Evolutionary conservation across 2,113 vertebrate species (phyloP).

Genomic region (Carassius carassius): DNA sequence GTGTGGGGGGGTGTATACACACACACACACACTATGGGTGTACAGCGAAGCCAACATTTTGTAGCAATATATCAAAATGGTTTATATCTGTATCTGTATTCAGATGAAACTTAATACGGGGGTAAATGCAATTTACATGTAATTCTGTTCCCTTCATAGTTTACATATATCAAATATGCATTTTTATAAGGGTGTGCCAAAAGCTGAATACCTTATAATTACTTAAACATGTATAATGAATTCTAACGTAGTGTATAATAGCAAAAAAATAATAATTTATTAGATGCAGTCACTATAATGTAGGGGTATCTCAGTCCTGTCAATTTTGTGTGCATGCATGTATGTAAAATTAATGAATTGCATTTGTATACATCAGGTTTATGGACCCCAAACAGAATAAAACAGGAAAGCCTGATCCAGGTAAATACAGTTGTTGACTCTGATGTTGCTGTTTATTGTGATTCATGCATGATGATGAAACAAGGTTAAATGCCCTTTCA

Average conservation of each 20-base stretch:
- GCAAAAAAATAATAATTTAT: not conserved
- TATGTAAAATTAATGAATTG: not conserved
- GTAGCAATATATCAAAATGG: no score
- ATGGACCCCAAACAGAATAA: conserved; percentile 82
- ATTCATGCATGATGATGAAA: not conserved
- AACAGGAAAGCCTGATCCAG: conserved; percentile 88
- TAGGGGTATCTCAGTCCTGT: not conserved
- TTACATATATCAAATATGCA: not conserved
- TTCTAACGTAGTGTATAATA: not conserved
- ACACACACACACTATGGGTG: no score
- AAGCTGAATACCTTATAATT: not conserved
- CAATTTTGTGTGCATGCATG: not conserved
- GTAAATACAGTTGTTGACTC: conserved; percentile 66
- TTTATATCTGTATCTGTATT: no score
- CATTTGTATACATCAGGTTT: conserved; percentile 77
- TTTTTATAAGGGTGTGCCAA: not conserved
- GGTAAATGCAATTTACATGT: no score
- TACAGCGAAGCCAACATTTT: no score
- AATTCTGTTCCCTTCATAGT: no score
- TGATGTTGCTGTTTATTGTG: not conserved
- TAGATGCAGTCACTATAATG: not conserved
- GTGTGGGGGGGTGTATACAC: no score
- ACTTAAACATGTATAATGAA: not conserved
- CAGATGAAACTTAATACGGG: no score
- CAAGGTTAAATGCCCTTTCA: not conserved